Evolutionary conservation across 2,888 invertebrate species (phyloP).

Genomic region (Drosophila atripex): DNA sequence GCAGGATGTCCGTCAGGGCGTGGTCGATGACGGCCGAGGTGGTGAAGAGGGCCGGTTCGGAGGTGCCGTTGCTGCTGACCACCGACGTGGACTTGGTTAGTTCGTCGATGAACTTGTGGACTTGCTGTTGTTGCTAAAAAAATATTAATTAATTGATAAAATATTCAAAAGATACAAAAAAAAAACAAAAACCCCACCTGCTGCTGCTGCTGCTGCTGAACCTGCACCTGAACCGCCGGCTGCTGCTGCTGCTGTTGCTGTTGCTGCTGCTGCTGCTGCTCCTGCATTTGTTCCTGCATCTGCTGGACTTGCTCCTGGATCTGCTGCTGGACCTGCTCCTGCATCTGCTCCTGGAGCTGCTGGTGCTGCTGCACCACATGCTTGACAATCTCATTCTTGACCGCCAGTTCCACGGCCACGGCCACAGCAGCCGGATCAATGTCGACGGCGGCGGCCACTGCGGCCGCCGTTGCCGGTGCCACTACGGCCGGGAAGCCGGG

Average conservation of each 20-base stretch:
- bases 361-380: conserved; percentile 86
- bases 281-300: conserved; percentile 85
- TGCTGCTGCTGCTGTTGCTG: too few relatives aligned
- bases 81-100: conserved; percentile 77
- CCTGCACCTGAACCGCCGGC: neutral
- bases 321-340: conserved; percentile 80
- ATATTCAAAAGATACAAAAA: neutral
- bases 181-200: neutral
- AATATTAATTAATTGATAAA: neutral
- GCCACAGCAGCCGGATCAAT: conserved; percentile 78
- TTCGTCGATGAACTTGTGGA: conserved; percentile 79
- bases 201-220: conserved; percentile 2
- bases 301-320: conserved; percentile 83
- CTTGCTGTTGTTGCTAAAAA: conserved; percentile 84
- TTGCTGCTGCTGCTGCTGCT: conserved; percentile 84
- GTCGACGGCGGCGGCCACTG: conserved; percentile 72
- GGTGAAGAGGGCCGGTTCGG: conserved; percentile 67
- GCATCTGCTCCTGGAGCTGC: conserved; percentile 85
- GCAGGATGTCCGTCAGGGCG: conserved; percentile 79
- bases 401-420: conserved; percentile 81
- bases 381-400: conserved; percentile 86
- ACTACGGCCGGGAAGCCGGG: conserved; percentile 73
- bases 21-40: conserved; percentile 76
- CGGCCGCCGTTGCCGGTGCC: conserved; percentile 60
- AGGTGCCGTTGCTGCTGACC: conserved; percentile 58